A percentile compares a stretch with the other conserved stretches of the same genome.
Evolutionary conservation across 2,113 vertebrate species (phyloP).

Genomic region (Melanerpes formicivorus): DNA sequence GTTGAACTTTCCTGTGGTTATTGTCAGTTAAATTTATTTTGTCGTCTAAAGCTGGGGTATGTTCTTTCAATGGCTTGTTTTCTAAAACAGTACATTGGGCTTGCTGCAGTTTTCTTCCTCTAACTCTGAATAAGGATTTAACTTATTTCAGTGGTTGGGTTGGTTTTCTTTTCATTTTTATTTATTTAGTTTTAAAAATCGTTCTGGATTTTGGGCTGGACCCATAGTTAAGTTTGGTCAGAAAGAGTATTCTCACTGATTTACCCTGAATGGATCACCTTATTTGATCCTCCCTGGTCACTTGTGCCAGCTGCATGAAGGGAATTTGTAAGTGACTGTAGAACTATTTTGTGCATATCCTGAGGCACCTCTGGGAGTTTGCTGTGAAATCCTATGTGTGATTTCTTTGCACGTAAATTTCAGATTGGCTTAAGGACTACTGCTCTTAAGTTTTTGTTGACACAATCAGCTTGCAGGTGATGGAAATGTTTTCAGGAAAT

Average conservation of each 20-base stretch:
- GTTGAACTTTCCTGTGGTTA: not conserved
- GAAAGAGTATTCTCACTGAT: not conserved
- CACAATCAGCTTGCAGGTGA: not conserved
- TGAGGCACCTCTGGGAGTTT: not conserved
- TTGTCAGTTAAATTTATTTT: not conserved
- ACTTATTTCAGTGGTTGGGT: not conserved
- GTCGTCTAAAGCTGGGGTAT: not conserved
- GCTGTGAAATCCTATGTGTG: not conserved
- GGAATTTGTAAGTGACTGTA: not conserved
- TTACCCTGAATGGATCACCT: not conserved
- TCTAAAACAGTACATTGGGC: not conserved
- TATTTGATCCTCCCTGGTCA: not conserved
- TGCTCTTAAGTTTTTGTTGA: not conserved
- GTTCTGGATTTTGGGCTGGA: not conserved
- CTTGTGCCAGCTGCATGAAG: not conserved
- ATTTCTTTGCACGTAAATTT: not conserved
- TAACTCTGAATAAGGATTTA: not conserved
- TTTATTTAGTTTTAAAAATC: not conserved
- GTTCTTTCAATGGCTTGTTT: not conserved
- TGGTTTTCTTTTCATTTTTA: too few species aligned
- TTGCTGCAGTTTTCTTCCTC: not conserved
- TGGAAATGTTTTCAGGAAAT: not conserved
- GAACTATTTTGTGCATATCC: not conserved
- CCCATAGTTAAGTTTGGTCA: not conserved
- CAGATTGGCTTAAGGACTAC: not conserved